Conservation (phyloP, 1,140 invertebrate species). For the Paraescarpia echinospica region DNA sequence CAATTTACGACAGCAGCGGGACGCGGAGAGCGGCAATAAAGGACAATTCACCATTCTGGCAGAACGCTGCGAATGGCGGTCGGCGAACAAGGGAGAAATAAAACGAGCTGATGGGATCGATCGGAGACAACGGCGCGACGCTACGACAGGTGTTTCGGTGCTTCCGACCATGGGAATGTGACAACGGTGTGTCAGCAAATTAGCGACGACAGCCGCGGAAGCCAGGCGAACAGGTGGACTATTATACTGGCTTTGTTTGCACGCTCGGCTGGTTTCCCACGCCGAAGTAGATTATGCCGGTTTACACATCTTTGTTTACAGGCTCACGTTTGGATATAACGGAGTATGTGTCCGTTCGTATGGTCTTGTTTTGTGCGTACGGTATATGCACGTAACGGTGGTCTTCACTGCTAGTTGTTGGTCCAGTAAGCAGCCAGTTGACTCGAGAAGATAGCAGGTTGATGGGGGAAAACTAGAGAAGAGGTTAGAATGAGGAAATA, state of each 20-base stretch:
- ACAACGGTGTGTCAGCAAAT: neutral
- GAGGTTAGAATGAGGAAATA: too few relatives aligned
- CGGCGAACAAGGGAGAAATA: neutral
- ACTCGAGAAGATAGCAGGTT: neutral
- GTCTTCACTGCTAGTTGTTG: neutral
- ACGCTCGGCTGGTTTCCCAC: neutral
- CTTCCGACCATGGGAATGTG: conserved; percentile 3
- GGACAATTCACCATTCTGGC: neutral
- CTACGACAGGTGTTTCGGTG: neutral
- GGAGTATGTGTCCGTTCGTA: too few relatives aligned
- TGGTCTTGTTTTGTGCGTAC: neutral
- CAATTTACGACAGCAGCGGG: neutral
- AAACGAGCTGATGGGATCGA: neutral
- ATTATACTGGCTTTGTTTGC: neutral
- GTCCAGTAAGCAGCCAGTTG: neutral
- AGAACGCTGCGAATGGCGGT: neutral
- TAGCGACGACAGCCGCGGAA: neutral
- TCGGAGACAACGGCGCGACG: neutral
- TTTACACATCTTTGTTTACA: neutral
- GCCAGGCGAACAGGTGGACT: neutral
- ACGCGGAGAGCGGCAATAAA: neutral
- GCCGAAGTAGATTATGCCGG: neutral
- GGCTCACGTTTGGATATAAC: neutral
- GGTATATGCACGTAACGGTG: neutral
- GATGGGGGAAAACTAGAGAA: too few relatives aligned